These are phyloP conservation scores for Syncerus caffer DNA, from an alignment of 2,797 vertebrate species.

Conservation along the genomic window DNA sequence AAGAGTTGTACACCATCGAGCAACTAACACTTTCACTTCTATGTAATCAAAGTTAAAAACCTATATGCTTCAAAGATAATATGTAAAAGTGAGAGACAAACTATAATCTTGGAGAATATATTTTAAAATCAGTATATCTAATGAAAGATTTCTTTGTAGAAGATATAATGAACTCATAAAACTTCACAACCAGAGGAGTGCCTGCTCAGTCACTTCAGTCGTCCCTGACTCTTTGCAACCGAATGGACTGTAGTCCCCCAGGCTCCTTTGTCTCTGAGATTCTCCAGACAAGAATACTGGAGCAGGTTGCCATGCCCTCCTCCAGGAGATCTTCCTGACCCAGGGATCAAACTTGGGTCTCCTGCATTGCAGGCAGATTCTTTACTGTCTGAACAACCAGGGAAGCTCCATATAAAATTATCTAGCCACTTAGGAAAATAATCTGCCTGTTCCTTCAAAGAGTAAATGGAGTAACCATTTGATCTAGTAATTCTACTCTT, in stretches of 20 bases:
- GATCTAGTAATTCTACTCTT: neutral
- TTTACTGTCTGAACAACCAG: rapidly evolving
- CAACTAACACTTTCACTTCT: neutral
- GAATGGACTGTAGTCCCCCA: neutral
- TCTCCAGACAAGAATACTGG: neutral
- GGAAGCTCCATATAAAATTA: neutral
- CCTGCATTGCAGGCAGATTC: neutral
- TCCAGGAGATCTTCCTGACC: neutral
- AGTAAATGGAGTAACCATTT: neutral
- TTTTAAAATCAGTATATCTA: neutral
- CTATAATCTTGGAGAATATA: neutral
- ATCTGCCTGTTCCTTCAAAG: neutral
- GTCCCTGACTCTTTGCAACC: rapidly evolving
- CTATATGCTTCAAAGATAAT: neutral
- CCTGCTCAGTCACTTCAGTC: rapidly evolving
- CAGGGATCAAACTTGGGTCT: neutral
- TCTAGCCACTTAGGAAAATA: neutral
- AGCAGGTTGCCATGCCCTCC: rapidly evolving
- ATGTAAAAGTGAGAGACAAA: neutral
- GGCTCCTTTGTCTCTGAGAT: neutral
- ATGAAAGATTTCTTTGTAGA: neutral
- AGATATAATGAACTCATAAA: neutral
- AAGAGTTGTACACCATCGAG: neutral
- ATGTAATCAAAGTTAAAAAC: neutral
- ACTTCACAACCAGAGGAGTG: neutral